Evolutionary conservation across 2,888 invertebrate genomes (phyloP), one percentile per base, ranked within the genome.

Genomic region (Colletes collaris): DNA sequence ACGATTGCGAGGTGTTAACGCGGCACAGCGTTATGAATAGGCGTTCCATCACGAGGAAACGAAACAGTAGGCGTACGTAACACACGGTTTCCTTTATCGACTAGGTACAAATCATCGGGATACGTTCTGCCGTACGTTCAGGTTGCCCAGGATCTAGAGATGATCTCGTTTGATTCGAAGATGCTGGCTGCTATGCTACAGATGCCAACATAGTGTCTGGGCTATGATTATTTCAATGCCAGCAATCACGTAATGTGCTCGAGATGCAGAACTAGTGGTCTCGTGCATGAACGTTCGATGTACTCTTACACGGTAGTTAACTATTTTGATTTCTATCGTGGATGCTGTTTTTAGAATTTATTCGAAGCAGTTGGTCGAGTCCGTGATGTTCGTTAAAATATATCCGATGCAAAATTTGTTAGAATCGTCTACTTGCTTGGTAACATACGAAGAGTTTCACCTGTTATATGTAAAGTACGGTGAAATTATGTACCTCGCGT

Each of bases 1-100:
- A 50, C 35, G 55, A 90, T 89, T 88, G 89, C 85, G 87, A 91
- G 90, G 90, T 91, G 92, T 89, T 90, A 92, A 90, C 83, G 74
- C 78, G 53, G 56, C 58, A 62, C 73, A 40, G 70, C 69, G 66
- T 77, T 80, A 77, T 71, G 77, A 74, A 82, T 68, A 81, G 86
- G 73, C 65, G 65, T 67, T 65, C 65, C 71, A 46, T 7, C 65
- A 62, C 53, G 63, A 35, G 62, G 59, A 65, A 70, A 66, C 74
- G 74, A 65, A 75, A 77, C 76, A 73, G 79, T 83, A 83, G 85
- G 76, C 79, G 86, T 85, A 75, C 60, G 76, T 68, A 76, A 81
- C 85, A 74, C 83, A 72, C 67, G 76, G 70, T 71, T 75, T 79
- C 53, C 83, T 83, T 86, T 82, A 87, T 86, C 84, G 75, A 59